Evolutionary conservation across 2,113 vertebrate species (phyloP).

Genomic region (Bostrychus sinensis): DNA sequence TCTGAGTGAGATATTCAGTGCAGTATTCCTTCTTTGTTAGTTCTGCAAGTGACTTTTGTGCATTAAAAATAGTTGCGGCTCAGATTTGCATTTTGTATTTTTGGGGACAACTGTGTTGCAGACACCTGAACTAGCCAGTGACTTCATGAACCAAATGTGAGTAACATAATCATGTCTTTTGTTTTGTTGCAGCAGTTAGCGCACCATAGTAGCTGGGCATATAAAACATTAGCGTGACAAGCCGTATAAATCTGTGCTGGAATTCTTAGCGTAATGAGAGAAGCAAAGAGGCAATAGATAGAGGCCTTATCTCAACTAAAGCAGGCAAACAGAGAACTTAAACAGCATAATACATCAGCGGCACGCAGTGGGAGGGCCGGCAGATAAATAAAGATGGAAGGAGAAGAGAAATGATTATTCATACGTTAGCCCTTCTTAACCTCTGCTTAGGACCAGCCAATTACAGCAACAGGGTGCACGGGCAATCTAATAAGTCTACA

Average conservation of each 20-base stretch:
- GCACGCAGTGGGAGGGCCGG: constrained; percentile 31
- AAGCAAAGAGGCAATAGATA: constrained; percentile 66
- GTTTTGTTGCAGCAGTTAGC: constrained; percentile 53
- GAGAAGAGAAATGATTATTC: constrained; percentile 57
- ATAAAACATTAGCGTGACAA: constrained; percentile 71
- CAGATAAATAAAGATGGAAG: constrained; percentile 52
- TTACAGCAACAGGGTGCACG: constrained; percentile 37
- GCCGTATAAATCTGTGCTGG: constrained; percentile 70
- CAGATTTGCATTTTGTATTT: no score
- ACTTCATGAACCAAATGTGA: no score
- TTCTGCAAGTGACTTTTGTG: no score
- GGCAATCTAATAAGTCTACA: constrained; percentile 10
- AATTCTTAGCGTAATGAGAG: constrained; percentile 71
- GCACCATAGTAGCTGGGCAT: constrained; percentile 61
- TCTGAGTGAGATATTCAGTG: no score
- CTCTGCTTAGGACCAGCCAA: constrained; percentile 47
- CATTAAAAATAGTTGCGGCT: no score
- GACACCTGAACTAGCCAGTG: no score
- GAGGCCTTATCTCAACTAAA: constrained; percentile 72
- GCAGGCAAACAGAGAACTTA: constrained; percentile 66
- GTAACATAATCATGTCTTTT: no score
- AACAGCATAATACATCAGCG: constrained; percentile 71
- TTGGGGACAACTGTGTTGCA: no score
- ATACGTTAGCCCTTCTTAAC: constrained; percentile 59
- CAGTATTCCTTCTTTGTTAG: no score